Percentiles rank a stretch among this genome's conserved stretches.
Evolutionary conservation across 2,113 vertebrate species (phyloP).

Genomic region (Hippocampus zosterae): DNA sequence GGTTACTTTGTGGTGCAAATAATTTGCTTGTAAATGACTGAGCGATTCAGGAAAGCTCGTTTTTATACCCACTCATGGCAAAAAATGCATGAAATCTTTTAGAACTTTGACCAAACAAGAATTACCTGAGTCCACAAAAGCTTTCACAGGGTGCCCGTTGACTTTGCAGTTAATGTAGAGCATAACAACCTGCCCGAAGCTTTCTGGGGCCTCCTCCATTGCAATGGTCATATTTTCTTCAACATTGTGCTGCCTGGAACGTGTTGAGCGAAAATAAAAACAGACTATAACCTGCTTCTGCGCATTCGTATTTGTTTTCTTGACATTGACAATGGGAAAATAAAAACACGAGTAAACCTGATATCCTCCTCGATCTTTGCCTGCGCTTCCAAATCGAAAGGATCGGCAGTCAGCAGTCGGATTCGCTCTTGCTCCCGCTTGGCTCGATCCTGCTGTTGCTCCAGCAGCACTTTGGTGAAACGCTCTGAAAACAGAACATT

Average conservation of each 20-base stretch:
- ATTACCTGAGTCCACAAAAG: slow-evolving; percentile 97
- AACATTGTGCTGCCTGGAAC: slow-evolving; percentile 92
- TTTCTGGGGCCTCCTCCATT: slow-evolving; percentile 98
- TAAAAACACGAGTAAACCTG: slow-evolving; percentile 70
- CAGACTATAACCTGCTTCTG: background rate
- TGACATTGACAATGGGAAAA: background rate
- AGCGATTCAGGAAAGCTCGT: no score
- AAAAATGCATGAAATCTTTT: background rate
- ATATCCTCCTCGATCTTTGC: slow-evolving; percentile 99
- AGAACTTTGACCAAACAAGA: background rate
- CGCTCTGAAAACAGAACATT: slow-evolving; percentile 72
- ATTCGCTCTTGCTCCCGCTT: slow-evolving; percentile 93
- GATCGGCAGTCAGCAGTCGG: slow-evolving; percentile 89
- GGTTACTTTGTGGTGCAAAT: no score
- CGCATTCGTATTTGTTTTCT: background rate
- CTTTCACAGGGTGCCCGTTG: slow-evolving; percentile 96
- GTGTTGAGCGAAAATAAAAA: slow-evolving; percentile 1
- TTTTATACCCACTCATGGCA: no score
- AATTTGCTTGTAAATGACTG: no score
- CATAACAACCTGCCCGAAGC: slow-evolving; percentile 99
- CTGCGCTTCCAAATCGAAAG: slow-evolving; percentile 97
- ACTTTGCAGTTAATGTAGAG: slow-evolving; percentile 99
- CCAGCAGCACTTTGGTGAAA: slow-evolving; percentile 89
- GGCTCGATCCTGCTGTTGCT: slow-evolving; percentile 94
- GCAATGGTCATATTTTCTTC: slow-evolving; percentile 99